Percentiles rank a stretch among this genome's conserved stretches.
Conservation (phyloP, 2,888 invertebrate genomes). For the Phanerotoma sp. region DNA sequence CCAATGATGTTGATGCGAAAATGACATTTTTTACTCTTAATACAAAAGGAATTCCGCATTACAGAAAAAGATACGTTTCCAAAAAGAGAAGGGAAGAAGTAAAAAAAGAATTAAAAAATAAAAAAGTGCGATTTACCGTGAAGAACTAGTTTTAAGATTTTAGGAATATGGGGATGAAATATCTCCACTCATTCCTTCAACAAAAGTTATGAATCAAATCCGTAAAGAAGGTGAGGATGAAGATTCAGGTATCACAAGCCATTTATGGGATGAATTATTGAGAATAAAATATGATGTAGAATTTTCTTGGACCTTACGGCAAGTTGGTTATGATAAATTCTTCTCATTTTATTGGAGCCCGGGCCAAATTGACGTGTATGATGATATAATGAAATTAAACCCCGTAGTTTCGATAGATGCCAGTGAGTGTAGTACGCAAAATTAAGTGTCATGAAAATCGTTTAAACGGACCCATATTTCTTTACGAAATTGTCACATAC, state of each 20-base stretch:
- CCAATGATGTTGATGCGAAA: not conserved
- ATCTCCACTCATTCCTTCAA: not conserved
- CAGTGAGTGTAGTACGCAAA: constrained; percentile 12
- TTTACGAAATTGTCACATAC: constrained; percentile 18
- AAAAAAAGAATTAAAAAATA: not conserved
- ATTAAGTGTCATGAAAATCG: constrained; percentile 2
- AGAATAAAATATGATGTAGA: not conserved
- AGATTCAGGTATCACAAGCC: not conserved
- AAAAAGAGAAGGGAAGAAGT: not conserved
- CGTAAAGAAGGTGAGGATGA: not conserved
- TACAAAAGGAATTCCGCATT: not conserved
- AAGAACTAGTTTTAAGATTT: not conserved
- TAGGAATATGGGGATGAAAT: not conserved
- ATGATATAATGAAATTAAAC: constrained; percentile 14
- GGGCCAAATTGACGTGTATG: constrained; percentile 19
- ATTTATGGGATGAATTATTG: not conserved
- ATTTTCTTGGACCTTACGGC: not conserved
- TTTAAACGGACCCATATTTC: constrained; percentile 17
- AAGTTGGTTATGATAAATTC: constrained; percentile 9
- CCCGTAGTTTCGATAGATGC: constrained; percentile 22
- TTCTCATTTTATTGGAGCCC: constrained; percentile 15
- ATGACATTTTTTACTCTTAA: not conserved
- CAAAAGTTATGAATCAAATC: not conserved
- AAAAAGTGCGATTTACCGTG: not conserved
- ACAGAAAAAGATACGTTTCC: not conserved